Evolutionary conservation across 1,140 invertebrate genomes (phyloP).

Genomic region (Trinorchestia longiramus): DNA sequence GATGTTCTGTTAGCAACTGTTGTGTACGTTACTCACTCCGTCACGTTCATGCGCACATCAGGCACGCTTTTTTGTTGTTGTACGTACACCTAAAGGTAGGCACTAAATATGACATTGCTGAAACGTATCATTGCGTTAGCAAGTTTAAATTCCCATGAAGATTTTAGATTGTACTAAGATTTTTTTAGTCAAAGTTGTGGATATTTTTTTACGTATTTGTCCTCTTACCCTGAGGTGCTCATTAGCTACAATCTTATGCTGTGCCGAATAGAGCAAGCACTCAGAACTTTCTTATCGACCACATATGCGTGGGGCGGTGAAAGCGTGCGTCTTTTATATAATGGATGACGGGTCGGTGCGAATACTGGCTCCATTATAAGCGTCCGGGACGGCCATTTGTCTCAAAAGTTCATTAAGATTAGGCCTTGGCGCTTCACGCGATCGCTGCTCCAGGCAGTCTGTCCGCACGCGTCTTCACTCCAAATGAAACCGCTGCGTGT

Average conservation of each 20-base stretch:
- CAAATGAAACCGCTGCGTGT: no score
- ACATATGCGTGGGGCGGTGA: not conserved
- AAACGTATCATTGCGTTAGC: not conserved
- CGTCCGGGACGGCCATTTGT: constrained; percentile 28
- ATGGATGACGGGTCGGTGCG: constrained; percentile 44
- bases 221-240: not conserved
- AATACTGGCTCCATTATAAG: constrained; percentile 38
- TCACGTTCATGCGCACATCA: no score
- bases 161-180: not conserved
- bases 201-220: not conserved
- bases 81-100: not conserved
- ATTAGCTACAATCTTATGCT: not conserved
- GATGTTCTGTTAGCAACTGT: not conserved
- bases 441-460: not conserved
- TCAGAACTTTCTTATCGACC: not conserved
- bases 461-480: constrained; percentile 40
- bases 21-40: not conserved
- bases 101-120: not conserved
- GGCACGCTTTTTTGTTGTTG: no score
- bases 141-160: not conserved
- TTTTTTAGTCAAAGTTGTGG: not conserved
- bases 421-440: not conserved
- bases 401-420: constrained; percentile 49
- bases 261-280: not conserved
- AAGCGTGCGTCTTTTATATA: not conserved